These are phyloP conservation scores for Himantopus leucocephalus DNA, from an alignment of 2,113 vertebrate genomes.

Conservation along the genomic window DNA sequence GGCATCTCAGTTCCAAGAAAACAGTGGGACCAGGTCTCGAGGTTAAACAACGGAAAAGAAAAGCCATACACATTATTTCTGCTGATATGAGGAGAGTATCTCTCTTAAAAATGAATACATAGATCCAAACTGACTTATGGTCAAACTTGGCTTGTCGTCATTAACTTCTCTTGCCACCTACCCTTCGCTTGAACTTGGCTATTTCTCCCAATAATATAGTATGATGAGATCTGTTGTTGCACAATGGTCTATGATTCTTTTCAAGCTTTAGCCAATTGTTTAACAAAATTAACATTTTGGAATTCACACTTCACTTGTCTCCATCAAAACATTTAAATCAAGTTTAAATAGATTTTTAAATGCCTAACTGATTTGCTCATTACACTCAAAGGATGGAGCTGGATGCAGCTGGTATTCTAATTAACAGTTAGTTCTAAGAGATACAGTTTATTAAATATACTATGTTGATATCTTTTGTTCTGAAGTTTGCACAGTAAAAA, in stretches of 20 bases:
- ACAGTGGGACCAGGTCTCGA: not conserved
- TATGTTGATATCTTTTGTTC: constrained; percentile 7
- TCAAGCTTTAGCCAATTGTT: constrained; percentile 28
- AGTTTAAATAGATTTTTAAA: constrained; percentile 50
- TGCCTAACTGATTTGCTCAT: constrained; percentile 38
- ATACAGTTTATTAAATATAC: constrained; percentile 25
- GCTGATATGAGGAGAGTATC: not conserved
- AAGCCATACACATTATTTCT: not conserved
- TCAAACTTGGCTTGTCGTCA: not conserved
- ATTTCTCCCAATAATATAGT: not conserved
- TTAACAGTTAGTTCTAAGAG: constrained; percentile 31
- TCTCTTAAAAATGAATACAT: not conserved
- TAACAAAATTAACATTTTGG: constrained; percentile 41
- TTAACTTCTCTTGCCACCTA: not conserved
- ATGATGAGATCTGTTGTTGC: not conserved
- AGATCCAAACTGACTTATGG: not conserved
- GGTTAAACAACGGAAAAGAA: not conserved
- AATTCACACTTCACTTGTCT: constrained; percentile 35
- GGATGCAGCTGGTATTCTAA: constrained; percentile 40
- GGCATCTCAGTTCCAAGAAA: not conserved
- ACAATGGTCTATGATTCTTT: not conserved
- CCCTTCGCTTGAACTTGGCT: not conserved
- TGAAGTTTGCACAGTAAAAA: not conserved
- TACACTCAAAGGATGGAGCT: constrained; percentile 22
- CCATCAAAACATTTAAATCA: constrained; percentile 55